Conservation (phyloP, 1,140 invertebrate genomes). For the Cotesia chilonis region DNA sequence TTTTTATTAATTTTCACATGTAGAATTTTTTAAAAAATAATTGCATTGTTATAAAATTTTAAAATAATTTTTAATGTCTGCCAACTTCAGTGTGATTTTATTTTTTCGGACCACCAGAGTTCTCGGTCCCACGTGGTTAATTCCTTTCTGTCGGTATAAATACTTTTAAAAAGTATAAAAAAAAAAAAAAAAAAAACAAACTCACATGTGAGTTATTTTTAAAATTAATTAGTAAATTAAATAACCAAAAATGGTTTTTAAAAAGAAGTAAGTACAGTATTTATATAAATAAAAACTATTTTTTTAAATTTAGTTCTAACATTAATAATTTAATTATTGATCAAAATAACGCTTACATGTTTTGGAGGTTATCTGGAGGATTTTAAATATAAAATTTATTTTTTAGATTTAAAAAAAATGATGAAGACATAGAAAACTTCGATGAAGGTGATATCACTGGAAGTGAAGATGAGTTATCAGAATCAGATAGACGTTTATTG, state of each 20-base stretch:
- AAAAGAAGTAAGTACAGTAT: constrained; percentile 39
- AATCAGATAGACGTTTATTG: constrained; percentile 71
- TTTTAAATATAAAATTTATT: neutral
- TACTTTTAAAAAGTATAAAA: no score
- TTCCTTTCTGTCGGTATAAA: no score
- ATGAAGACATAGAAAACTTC: constrained; percentile 32
- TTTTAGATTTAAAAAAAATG: constrained; percentile 30
- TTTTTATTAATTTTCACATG: no score
- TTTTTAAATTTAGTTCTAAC: neutral
- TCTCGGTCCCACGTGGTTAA: no score
- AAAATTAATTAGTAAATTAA: neutral
- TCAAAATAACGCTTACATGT: neutral
- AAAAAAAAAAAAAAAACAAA: no score
- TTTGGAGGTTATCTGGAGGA: neutral
- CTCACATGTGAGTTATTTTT: no score
- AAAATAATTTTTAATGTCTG: no score
- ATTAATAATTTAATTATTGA: no score
- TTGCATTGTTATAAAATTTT: no score
- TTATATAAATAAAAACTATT: neutral
- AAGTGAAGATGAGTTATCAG: constrained; percentile 77
- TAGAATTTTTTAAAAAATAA: no score
- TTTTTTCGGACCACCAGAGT: no score
- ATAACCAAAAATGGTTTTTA: constrained; percentile 33
- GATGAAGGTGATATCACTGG: constrained; percentile 69
- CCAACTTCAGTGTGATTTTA: no score